Evolutionary conservation across 2,113 vertebrate species (phyloP), one percentile per base, ranked within the genome.

Genomic region (Onychorhynchus coronatus): DNA sequence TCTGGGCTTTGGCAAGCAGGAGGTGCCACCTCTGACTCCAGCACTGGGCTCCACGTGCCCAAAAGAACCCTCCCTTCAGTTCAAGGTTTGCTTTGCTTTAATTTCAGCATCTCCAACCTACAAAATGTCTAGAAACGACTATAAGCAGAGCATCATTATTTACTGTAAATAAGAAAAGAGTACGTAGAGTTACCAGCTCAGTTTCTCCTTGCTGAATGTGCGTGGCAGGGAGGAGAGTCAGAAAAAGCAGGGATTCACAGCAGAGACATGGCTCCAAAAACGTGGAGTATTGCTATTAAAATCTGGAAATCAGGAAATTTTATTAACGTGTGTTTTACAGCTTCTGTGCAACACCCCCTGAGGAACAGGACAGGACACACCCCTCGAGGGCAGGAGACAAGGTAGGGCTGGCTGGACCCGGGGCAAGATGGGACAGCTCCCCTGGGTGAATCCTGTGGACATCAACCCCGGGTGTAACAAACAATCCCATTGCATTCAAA

Each of bases 31-130:
- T 2, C 24, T 23, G 27, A 2, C 52, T 33, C 16, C 82, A 72
- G 42, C 61, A 1, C 25, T 1, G 3, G 33, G 8, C 31, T 23
- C 74, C 71, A 10, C 1, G 0, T 21, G 41, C 73, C 78, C 27
- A 0, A 28, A 65, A 30, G 18, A 46, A 50, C 4, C 12, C 46
- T 84, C 37, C 28, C 3, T 31, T 10, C 8, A 42, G 11, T 2
- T 31, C 46, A 39, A 62, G 50, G 15, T 35, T 71, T 62, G 13
- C 18, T 85, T 35, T 55, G 77, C 61, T 50, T 80, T 50, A 5
- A 30, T 67, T 65, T 65, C 78, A 68, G 53, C 88, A 49, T 19
- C 82, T 76, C 63, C 27, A 39, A 42, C 24, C 8, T 4, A 53
- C 24, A 2, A 13, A 63, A 68, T 2, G 1, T 14, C 62, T 72